These are phyloP conservation scores for Holotrichia oblita DNA, from an alignment of 1,140 invertebrate species.

Conservation along the genomic window DNA sequence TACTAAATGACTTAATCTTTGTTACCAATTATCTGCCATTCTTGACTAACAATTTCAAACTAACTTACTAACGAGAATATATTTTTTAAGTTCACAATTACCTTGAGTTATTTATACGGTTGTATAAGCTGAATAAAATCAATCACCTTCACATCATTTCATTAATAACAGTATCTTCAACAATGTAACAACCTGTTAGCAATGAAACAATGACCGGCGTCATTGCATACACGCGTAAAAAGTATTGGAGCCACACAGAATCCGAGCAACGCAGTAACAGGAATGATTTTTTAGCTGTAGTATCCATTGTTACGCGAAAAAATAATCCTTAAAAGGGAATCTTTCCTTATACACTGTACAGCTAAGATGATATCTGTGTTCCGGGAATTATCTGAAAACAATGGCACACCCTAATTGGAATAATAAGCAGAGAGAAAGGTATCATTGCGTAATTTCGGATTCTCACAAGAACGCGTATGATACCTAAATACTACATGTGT, in stretches of 20 bases:
- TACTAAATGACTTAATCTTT: too few relatives aligned
- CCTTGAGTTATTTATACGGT: too few relatives aligned
- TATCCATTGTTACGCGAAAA: constrained; percentile 2
- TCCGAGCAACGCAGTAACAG: not conserved
- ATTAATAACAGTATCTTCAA: not conserved
- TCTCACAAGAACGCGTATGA: constrained; percentile 2
- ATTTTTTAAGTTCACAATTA: too few relatives aligned
- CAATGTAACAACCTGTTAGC: not conserved
- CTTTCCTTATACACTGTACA: not conserved
- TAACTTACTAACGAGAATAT: too few relatives aligned
- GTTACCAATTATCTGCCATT: too few relatives aligned
- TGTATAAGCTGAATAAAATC: too few relatives aligned
- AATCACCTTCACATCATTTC: too few relatives aligned
- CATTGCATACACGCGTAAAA: not conserved
- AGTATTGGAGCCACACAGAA: not conserved
- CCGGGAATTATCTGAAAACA: constrained; percentile 12
- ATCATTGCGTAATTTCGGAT: not conserved
- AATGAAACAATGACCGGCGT: not conserved
- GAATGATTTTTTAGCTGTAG: not conserved
- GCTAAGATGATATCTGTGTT: not conserved
- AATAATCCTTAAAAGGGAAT: constrained; percentile 4
- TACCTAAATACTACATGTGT: not conserved
- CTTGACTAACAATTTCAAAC: too few relatives aligned
- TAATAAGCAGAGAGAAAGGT: not conserved
- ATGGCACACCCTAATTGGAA: constrained; percentile 16